Evolutionary conservation across 2,113 vertebrate genomes (phyloP).

Genomic region (Poecile atricapillus): DNA sequence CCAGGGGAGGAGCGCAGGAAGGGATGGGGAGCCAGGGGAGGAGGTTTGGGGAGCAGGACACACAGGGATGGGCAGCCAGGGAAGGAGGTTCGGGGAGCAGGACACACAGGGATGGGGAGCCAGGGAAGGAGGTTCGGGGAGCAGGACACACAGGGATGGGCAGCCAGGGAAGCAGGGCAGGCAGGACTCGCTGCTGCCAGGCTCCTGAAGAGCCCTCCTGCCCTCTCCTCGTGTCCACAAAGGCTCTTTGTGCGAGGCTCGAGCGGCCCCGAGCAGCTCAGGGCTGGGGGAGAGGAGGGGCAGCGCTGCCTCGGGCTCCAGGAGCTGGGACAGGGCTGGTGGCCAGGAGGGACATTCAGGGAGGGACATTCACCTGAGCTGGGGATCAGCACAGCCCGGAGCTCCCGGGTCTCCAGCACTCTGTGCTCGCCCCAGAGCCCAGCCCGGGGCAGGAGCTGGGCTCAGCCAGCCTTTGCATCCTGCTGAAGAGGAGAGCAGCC

Average conservation of each 20-base stretch:
- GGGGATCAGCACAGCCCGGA: neutral
- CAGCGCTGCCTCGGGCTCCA: neutral
- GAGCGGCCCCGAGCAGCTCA: neutral
- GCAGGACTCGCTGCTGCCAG: neutral
- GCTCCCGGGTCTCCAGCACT: neutral
- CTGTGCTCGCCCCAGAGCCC: neutral
- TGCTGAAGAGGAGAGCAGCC: rapidly evolving
- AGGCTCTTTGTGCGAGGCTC: neutral
- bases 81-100: no score
- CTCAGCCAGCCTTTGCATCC: neutral
- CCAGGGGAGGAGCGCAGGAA: no score
- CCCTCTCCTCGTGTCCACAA: neutral
- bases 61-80: no score
- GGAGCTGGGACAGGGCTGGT: neutral
- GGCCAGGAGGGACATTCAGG: neutral
- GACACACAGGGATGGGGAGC: neutral
- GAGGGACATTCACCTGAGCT: neutral
- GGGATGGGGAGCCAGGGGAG: no score
- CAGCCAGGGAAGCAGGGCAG: neutral
- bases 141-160: neutral
- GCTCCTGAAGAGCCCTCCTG: neutral
- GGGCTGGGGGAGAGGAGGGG: neutral
- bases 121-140: neutral
- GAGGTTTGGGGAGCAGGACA: neutral
- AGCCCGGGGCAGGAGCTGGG: neutral